phyloP scores from a whole-genome alignment of 1,140 invertebrate species.

The Ceratina japonica region DNA sequence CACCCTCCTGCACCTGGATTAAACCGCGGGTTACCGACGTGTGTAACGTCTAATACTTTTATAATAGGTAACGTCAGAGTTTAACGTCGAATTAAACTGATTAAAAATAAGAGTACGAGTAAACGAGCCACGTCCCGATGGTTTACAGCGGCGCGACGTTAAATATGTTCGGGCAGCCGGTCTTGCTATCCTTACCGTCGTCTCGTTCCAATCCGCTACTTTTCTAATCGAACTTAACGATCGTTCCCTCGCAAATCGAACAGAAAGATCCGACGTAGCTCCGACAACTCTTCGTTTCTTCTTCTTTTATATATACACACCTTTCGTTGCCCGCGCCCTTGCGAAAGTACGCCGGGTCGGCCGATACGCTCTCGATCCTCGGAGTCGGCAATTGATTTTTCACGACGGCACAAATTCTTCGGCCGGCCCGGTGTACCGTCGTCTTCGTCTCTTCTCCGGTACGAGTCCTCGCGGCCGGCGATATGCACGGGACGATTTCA shows the following conservation, averaged over 20 bases:
- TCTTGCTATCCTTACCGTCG: conserved; percentile 33
- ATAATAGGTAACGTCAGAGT: conserved; percentile 51
- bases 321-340: no score
- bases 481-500: background rate
- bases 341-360: no score
- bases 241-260: background rate
- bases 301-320: no score
- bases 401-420: no score
- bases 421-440: background rate
- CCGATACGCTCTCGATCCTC: no score
- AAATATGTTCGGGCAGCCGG: conserved; percentile 22
- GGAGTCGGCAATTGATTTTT: no score
- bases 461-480: background rate
- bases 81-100: conserved; percentile 55
- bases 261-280: background rate
- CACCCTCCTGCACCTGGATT: conserved; percentile 16
- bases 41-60: conserved; percentile 46
- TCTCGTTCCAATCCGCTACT: background rate
- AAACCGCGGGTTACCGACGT: conserved; percentile 40
- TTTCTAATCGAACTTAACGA: background rate
- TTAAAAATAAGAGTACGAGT: conserved; percentile 49
- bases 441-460: background rate
- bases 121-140: conserved; percentile 19
- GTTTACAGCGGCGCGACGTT: conserved; percentile 26
- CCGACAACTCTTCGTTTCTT: no score